Percentiles rank a stretch among this genome's conserved stretches.
Conservation (phyloP, 2,888 invertebrate genomes). For the Cybosia mesomella region DNA sequence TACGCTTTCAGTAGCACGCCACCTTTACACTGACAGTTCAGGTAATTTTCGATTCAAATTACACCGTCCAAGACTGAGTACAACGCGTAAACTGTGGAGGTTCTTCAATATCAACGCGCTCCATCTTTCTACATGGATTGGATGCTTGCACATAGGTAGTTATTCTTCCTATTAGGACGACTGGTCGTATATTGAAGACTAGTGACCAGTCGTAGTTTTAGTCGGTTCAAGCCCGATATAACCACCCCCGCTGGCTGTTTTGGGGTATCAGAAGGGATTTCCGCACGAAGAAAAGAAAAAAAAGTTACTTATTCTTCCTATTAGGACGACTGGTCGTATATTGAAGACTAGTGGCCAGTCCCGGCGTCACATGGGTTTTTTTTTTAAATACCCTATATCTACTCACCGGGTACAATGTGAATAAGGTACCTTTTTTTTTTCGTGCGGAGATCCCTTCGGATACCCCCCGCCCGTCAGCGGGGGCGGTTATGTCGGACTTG, state of each 20-base stretch:
- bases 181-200: background rate
- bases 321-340: background rate
- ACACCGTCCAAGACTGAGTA: constrained; percentile 15
- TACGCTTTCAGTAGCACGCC: background rate
- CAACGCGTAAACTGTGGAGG: constrained; percentile 40
- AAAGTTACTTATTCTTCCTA: background rate
- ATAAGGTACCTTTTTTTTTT: too few relatives aligned
- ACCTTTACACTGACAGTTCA: background rate
- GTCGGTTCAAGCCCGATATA: too few relatives aligned
- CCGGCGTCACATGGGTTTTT: too few relatives aligned
- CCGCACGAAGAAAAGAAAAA: too few relatives aligned
- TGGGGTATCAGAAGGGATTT: too few relatives aligned
- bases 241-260: too few relatives aligned
- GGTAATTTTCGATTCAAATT: constrained; percentile 40
- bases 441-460: too few relatives aligned
- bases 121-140: constrained; percentile 4
- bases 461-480: too few relatives aligned
- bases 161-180: background rate
- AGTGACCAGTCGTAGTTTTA: background rate
- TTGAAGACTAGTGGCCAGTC: background rate
- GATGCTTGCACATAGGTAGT: background rate
- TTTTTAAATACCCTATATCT: too few relatives aligned
- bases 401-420: too few relatives aligned
- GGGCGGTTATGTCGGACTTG: too few relatives aligned
- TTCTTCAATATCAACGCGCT: constrained; percentile 23